phyloP scores from a whole-genome alignment of 2,888 invertebrate genomes.

The Limnephilus rhombicus region DNA sequence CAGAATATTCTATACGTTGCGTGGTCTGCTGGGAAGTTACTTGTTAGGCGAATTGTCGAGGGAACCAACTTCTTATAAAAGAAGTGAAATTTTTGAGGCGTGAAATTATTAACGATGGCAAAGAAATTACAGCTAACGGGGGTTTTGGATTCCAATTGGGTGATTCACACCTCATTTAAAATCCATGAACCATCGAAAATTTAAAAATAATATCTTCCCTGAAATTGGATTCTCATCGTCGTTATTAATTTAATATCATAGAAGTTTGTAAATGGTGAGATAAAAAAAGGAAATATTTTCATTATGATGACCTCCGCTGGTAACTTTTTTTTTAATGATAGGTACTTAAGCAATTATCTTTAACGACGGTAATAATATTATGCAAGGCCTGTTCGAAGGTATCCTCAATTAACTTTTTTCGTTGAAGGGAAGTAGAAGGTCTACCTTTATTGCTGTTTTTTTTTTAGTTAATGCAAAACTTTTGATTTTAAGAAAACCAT shows the following conservation, averaged over 20 bases:
- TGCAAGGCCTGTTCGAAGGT: background rate
- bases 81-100: conserved; percentile 17
- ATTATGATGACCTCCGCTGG: background rate
- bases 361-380: background rate
- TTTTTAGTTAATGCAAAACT: no score
- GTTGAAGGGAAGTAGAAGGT: no score
- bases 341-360: background rate
- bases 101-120: conserved; percentile 14
- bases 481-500: no score
- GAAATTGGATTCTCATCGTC: background rate
- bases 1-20: background rate
- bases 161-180: conserved; percentile 1
- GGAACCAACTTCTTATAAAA: conserved; percentile 5
- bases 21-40: background rate
- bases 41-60: conserved; percentile 1
- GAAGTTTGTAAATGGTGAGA: background rate
- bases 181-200: conserved; percentile 1
- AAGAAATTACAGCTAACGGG: background rate
- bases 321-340: background rate
- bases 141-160: background rate
- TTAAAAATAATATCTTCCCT: background rate
- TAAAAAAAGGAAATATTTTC: background rate
- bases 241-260: background rate
- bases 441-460: no score
- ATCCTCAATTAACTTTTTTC: no score